A percentile compares a stretch with the other conserved stretches of the same genome.
Conservation (phyloP, 2,113 vertebrate genomes). For the Pseudorasbora parva region DNA sequence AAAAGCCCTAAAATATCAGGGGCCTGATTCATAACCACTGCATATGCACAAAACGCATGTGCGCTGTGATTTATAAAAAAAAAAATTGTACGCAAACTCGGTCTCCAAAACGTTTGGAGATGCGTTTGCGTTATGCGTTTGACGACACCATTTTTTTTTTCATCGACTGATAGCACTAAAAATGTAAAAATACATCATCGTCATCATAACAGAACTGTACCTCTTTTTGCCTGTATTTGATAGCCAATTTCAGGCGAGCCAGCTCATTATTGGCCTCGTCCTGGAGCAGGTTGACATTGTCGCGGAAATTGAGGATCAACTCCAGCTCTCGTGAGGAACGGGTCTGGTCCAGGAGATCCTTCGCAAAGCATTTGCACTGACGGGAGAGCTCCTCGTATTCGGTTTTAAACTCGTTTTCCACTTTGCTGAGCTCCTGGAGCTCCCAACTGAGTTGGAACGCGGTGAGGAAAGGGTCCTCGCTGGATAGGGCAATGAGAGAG, state of each 20-base stretch:
- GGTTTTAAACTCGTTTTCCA: conserved; percentile 96
- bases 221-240: conserved; percentile 98
- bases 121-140: too few species aligned
- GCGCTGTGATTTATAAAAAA: too few species aligned
- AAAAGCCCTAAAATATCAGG: too few species aligned
- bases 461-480: conserved; percentile 96
- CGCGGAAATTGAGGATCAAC: conserved; percentile 94
- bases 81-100: too few species aligned
- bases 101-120: too few species aligned
- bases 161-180: too few species aligned
- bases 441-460: conserved; percentile 98
- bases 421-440: conserved; percentile 92
- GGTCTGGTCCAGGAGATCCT: conserved; percentile 96
- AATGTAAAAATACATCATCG: too few species aligned
- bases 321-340: conserved; percentile 94
- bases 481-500: conserved; percentile 91
- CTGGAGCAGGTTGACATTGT: conserved; percentile 87
- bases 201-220: conserved; percentile 71
- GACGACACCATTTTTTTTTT: too few species aligned
- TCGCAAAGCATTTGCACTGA: conserved; percentile 93
- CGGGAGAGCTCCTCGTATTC: conserved; percentile 93
- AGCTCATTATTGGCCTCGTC: conserved; percentile 89
- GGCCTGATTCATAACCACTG: too few species aligned
- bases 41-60: too few species aligned
- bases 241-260: conserved; percentile 93